These are phyloP conservation scores for Loxodonta africana DNA, from an alignment of 2,113 vertebrate species.

Conservation along the genomic window DNA sequence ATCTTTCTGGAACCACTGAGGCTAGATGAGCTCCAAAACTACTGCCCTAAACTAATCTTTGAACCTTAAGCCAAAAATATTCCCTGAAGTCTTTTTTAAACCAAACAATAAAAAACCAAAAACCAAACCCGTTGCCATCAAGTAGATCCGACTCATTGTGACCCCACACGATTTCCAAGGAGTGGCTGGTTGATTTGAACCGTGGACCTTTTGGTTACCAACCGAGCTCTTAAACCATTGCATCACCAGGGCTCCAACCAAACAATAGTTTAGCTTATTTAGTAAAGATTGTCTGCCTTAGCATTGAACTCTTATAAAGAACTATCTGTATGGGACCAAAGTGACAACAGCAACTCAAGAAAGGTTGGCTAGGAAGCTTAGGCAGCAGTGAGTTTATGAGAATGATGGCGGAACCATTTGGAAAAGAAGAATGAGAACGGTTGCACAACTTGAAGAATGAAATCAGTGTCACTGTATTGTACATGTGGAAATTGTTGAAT, in stretches of 20 bases:
- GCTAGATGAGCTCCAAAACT: neutral
- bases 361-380: neutral
- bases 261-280: neutral
- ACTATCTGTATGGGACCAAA: neutral
- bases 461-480: neutral
- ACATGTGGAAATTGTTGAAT: neutral
- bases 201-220: no score
- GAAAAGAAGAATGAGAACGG: neutral
- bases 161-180: no score
- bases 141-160: no score
- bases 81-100: neutral
- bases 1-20: neutral
- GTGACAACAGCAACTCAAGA: neutral
- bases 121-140: neutral
- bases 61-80: neutral
- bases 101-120: neutral
- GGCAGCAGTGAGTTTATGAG: neutral
- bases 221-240: no score
- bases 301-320: neutral
- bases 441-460: neutral
- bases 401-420: neutral
- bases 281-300: neutral
- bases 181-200: no score
- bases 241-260: no score
- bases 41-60: neutral